Evolutionary conservation across 2,797 vertebrate species (phyloP).

Genomic region (Selene dorsalis): DNA sequence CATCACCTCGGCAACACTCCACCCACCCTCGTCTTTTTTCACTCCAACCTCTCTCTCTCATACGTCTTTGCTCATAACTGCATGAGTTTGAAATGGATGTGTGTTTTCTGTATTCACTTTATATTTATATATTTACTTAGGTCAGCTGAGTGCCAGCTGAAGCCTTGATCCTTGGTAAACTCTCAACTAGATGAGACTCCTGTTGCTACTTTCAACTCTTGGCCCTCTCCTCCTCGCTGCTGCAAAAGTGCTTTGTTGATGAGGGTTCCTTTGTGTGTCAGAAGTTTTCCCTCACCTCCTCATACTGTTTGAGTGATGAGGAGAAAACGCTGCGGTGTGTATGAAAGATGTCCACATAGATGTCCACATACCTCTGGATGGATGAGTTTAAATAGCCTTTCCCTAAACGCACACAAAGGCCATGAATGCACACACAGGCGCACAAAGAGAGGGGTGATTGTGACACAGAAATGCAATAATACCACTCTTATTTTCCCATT

Average conservation of each 20-base stretch:
- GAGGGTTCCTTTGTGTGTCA: conserved; percentile 51
- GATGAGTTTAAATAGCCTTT: conserved; percentile 44
- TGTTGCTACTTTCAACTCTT: conserved; percentile 69
- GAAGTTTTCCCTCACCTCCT: conserved; percentile 49
- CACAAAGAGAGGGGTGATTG: not conserved
- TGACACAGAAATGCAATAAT: not conserved
- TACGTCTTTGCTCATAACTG: conserved; percentile 49
- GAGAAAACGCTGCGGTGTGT: conserved; percentile 13
- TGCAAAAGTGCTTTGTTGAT: conserved; percentile 65
- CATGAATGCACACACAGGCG: conserved; percentile 5
- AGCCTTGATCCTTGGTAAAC: conserved; percentile 71
- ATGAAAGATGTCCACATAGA: conserved; percentile 8
- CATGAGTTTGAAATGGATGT: conserved; percentile 56
- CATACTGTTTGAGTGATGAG: conserved; percentile 39
- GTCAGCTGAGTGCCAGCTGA: conserved; percentile 53
- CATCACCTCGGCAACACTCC: conserved; percentile 26
- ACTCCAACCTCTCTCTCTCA: conserved; percentile 2
- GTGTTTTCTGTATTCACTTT: conserved; percentile 29
- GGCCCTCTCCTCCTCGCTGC: conserved; percentile 41
- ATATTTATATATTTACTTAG: conserved; percentile 23
- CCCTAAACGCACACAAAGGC: not conserved
- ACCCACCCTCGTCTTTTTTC: not conserved
- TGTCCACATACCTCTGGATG: conserved; percentile 3
- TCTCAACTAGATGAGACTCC: conserved; percentile 69
- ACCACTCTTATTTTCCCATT: conserved; percentile 37